Base-by-base conservation (phyloP, 53 echinoderm and acorn worm species). In the Echinarachnius parma region DNA sequence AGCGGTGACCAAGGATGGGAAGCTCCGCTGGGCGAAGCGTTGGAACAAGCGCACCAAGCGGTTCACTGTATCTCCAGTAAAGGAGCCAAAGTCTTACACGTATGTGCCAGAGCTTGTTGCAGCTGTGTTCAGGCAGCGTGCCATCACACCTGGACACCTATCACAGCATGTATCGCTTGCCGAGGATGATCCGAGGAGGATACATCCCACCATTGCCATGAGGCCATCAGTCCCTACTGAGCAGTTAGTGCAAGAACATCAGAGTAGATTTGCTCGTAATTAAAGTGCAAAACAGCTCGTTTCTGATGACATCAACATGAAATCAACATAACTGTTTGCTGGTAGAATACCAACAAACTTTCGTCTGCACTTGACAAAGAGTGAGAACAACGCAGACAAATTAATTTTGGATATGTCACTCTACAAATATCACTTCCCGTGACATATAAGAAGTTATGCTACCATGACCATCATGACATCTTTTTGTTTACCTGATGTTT, bases 131-230 rank as follows among this genome's bases (percentile, higher is more conserved):
- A 36, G 9, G 50, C 54, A 56, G 19, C 39, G 56, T 4, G 56
- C 21, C 54, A 37, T 20, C 3, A 53, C 54, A 48, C 77, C 49
- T 9, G 78, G 64, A 15, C 35, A 18, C 19, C 18, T 78, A 9
- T 14, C 42, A 5, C 79, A 79, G 60, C 68, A 79, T 59, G 67
- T 79, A 15, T 67, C 67, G 0, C 46, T 79, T 2, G 44, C 56
- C 3, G 58, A 67, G n/a, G 79, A 67, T 31, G 79, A 79, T 22
- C 79, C 79, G 2, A 29, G 35, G 31, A 66, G 79, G 21, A 45
- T 58, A 22, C 79, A 79, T 42, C 77, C 77, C 4, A 28, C 46
- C 5, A 77, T 77, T 9, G 45, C 62, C 16, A 77, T 62, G 77
- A 14, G 9, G 34, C 58, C 75, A 56, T 33, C 42, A 42, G 42